Evolutionary conservation across 2,797 vertebrate species (phyloP).

Genomic region (Capromys pilorides): DNA sequence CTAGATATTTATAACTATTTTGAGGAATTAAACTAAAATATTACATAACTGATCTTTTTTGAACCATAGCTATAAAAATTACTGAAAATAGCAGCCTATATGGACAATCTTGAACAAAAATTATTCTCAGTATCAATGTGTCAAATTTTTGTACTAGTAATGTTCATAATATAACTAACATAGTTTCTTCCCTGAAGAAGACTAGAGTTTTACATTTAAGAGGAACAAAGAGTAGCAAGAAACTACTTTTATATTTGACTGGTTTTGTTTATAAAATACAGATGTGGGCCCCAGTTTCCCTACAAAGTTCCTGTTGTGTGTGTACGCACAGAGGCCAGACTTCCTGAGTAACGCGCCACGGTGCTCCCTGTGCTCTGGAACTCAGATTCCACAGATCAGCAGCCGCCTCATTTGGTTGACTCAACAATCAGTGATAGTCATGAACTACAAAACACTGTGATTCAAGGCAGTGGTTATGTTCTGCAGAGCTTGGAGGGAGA

Average conservation of each 20-base stretch:
- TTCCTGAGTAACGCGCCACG: not conserved
- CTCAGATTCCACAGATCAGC: not conserved
- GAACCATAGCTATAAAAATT: not conserved
- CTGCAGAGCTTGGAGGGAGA: not conserved
- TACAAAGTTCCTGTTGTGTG: not conserved
- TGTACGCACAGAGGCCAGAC: not conserved
- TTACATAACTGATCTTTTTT: not conserved
- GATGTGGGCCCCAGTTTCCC: not conserved
- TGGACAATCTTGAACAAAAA: not conserved
- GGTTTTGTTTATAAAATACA: not conserved
- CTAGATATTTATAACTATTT: not conserved
- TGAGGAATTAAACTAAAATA: not conserved
- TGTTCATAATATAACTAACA: not conserved
- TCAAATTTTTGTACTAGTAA: not conserved
- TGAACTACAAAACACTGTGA: not conserved
- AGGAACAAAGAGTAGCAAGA: not conserved
- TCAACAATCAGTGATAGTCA: not conserved
- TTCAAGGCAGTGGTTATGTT: constrained; percentile 6
- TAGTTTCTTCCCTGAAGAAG: not conserved
- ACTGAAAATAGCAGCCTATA: not conserved
- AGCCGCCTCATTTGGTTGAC: not conserved
- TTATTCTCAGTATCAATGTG: constrained; percentile 10
- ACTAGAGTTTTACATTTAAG: constrained; percentile 1
- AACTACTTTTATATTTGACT: not conserved
- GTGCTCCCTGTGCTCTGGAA: not conserved